Base-by-base conservation (phyloP, 35 echinoderm and acorn worm genomes). In the Apostichopus parvimensis region DNA sequence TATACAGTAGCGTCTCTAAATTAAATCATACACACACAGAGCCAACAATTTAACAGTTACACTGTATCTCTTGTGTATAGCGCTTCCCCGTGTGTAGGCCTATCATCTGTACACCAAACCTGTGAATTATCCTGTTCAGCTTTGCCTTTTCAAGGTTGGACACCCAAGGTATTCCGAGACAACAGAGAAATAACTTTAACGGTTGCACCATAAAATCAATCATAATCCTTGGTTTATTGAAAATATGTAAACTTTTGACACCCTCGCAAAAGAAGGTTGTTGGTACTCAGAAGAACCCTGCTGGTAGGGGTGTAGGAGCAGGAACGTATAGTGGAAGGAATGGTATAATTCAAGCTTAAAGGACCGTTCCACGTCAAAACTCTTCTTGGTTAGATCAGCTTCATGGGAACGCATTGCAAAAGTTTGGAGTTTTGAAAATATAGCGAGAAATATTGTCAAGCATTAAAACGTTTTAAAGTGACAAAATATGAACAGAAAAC, bases 241-340 rank as follows among this genome's bases (percentile, higher is more conserved):
- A 75, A 75, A 75, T 75, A 75, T 75, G 71, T 75, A 75, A 75
- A 75, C 71, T 75, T 75, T 75, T 75, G 71, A 75, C 71, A 75
- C 71, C 71, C 11, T 75, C 13, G 71, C 21, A 22, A 75, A 6
- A 22, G 20, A 22, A n/a, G 71, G 71, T 68, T 75, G 20, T 13
- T 18, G 17, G 20, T 22, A 75, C 15, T 18, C 21, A 5, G 6
- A 14, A 18, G 71, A 18, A 18, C 71, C 71, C 71, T 75, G 71
- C 71, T 75, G 71, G 13, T 75, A 45, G 34, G 28, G 34, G 34
- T 45, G 1, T 45, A 45, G 34, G 34, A 45, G 34, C 34, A 45
- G 34, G 34, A 45, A 45, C 34, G 34, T 0, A 45, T 45, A 45
- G 34, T 4, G 34, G 3, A 4, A 75, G 15, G 71, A 18, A 18